phyloP scores from a whole-genome alignment of 2,888 invertebrate genomes.

The Drosophila algonquin region DNA sequence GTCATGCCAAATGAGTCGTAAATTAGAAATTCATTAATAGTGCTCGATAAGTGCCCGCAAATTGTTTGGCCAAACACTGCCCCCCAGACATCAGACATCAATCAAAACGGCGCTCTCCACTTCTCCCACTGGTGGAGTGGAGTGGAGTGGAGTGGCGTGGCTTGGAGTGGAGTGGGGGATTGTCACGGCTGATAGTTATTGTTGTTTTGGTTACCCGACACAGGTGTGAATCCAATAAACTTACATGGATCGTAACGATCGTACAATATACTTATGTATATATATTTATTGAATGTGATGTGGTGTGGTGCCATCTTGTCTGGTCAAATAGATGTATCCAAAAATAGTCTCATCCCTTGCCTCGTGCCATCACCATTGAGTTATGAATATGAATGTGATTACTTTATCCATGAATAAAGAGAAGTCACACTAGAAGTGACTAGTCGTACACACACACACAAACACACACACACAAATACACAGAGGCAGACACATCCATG shows the following conservation, averaged over 20 bases:
- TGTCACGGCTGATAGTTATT: conserved; percentile 1
- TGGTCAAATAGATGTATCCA: conserved; percentile 27
- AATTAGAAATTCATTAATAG: conserved; percentile 71
- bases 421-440: not conserved
- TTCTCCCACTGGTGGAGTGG: not conserved
- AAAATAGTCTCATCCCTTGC: conserved; percentile 4
- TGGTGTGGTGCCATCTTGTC: conserved; percentile 54
- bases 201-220: not conserved
- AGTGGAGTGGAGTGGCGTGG: not conserved
- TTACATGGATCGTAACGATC: conserved; percentile 36
- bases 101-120: conserved; percentile 45
- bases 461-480: too few species aligned
- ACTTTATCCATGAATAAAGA: not conserved
- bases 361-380: conserved; percentile 39
- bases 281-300: not conserved
- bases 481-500: not conserved
- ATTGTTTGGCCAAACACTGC: conserved; percentile 63
- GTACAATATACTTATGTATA: conserved; percentile 39
- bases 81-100: conserved; percentile 64
- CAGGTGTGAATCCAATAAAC: not conserved
- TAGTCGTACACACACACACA: not conserved
- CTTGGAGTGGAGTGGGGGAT: conserved; percentile 20
- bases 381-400: not conserved
- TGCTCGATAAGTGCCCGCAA: conserved; percentile 65
- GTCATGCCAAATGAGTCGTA: conserved; percentile 66